Evolutionary conservation across 2,113 vertebrate genomes (phyloP), one percentile per base, ranked within the genome.

Genomic region (Perca flavescens): DNA sequence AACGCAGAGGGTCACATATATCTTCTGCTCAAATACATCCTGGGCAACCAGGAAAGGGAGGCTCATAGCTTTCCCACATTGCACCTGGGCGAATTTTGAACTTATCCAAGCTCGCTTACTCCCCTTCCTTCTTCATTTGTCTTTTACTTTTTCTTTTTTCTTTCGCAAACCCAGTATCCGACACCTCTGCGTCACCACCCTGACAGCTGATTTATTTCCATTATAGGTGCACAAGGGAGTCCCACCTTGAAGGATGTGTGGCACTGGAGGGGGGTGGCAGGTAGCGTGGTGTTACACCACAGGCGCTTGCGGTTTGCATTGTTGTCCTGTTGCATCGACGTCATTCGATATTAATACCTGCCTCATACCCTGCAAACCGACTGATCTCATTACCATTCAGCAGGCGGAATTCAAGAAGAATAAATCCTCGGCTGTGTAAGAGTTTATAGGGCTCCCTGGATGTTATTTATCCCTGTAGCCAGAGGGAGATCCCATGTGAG

Each of bases 381-480:
- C 80, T 90, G 89, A 93, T 94, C 87, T 87, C 40, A 73, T 95
- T 94, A 93, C 92, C 86, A 91, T 87, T 89, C 78, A 85, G 71
- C 81, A n/a, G 65, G 72, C 9, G 53, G 78, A 88, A 89, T 87
- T 76, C 69, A 84, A 84, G 87, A 78, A 85, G 89, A 88, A 89
- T 88, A 93, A 94, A 94, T 89, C 89, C 89, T 86, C 5, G 72
- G 73, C 87, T 80, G 88, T 87, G 90, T 82, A 83, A 87, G 82
- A 83, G 88, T 90, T 90, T 90, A 88, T 76, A 86, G 89, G 78
- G 78, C 86, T 91, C 87, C 86, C 73, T 84, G 87, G 83, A 81
- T 91, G 88, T 94, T 94, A 94, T 93, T 95, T 92, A 94, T 93
- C 88, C 87, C 82, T 84, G 78, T 83, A 89, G 92, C 91, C 86